Evolutionary conservation across 2,888 invertebrate genomes (phyloP).

Genomic region (Epinotia ramella): DNA sequence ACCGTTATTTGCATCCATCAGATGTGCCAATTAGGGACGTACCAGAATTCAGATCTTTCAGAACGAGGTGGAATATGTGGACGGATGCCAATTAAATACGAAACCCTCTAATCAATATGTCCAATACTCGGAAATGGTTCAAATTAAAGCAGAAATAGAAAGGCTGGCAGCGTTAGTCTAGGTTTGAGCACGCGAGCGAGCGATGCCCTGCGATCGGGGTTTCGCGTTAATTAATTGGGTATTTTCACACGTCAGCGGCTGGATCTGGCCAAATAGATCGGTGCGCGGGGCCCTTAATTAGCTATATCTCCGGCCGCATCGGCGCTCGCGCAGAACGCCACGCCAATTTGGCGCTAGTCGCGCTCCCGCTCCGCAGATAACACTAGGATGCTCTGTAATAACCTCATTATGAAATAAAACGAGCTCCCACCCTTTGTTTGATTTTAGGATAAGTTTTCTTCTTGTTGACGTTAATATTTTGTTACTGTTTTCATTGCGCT

Average conservation of each 20-base stretch:
- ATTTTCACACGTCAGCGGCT: constrained; percentile 84
- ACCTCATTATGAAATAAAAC: constrained; percentile 83
- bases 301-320: constrained; percentile 77
- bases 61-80: constrained; percentile 39
- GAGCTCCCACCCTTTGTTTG: constrained; percentile 65
- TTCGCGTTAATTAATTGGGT: constrained; percentile 85
- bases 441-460: constrained; percentile 63
- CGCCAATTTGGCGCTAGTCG: constrained; percentile 83
- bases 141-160: constrained; percentile 65
- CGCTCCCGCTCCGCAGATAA: constrained; percentile 75
- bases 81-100: constrained; percentile 45
- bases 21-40: constrained; percentile 26
- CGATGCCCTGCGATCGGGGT: constrained; percentile 72
- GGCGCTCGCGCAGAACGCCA: constrained; percentile 78
- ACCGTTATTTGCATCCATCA: constrained; percentile 19
- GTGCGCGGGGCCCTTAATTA: constrained; percentile 82
- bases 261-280: constrained; percentile 85
- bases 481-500: constrained; percentile 48
- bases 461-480: constrained; percentile 52
- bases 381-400: constrained; percentile 80
- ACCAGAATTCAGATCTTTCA: constrained; percentile 23
- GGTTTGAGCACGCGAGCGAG: constrained; percentile 74
- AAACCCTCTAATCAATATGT: constrained; percentile 47
- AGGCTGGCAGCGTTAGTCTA: constrained; percentile 61
- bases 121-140: constrained; percentile 57